These are phyloP conservation scores for Hetaerina titia DNA, from an alignment of 2,888 invertebrate genomes.

Conservation along the genomic window DNA sequence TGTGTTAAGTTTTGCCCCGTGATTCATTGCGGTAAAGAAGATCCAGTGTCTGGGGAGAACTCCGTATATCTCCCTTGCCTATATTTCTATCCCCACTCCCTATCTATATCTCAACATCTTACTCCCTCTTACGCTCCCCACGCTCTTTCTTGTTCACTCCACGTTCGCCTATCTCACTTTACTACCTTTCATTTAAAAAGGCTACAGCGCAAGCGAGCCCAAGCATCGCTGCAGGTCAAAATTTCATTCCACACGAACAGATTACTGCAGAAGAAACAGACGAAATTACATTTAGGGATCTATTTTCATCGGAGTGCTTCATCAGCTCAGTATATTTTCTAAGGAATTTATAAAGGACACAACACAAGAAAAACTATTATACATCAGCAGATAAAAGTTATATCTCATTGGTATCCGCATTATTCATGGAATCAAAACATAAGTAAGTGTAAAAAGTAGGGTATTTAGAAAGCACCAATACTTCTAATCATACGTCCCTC, in stretches of 20 bases:
- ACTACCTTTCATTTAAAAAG: background rate
- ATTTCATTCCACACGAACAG: background rate
- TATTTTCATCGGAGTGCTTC: background rate
- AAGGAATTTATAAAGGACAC: too few relatives aligned
- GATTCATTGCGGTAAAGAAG: slow-evolving; percentile 65
- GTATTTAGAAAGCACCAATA: too few relatives aligned
- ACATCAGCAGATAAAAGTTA: too few relatives aligned
- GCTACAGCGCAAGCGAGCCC: background rate
- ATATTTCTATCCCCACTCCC: slow-evolving; percentile 3
- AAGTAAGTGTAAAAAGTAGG: too few relatives aligned
- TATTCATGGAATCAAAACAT: too few relatives aligned
- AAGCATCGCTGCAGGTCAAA: background rate
- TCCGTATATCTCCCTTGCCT: slow-evolving; percentile 39
- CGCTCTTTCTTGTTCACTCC: background rate
- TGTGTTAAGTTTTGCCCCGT: slow-evolving; percentile 66
- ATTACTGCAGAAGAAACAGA: background rate
- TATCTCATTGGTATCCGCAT: too few relatives aligned
- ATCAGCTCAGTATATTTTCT: background rate
- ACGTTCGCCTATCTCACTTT: background rate
- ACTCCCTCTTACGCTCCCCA: background rate
- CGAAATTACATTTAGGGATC: background rate
- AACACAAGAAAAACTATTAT: too few relatives aligned
- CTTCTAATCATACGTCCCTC: background rate
- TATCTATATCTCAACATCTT: background rate
- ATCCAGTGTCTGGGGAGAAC: slow-evolving; percentile 55